These are phyloP conservation scores for Morphnarchus princeps DNA, from an alignment of 2,113 vertebrate genomes.

Conservation along the genomic window DNA sequence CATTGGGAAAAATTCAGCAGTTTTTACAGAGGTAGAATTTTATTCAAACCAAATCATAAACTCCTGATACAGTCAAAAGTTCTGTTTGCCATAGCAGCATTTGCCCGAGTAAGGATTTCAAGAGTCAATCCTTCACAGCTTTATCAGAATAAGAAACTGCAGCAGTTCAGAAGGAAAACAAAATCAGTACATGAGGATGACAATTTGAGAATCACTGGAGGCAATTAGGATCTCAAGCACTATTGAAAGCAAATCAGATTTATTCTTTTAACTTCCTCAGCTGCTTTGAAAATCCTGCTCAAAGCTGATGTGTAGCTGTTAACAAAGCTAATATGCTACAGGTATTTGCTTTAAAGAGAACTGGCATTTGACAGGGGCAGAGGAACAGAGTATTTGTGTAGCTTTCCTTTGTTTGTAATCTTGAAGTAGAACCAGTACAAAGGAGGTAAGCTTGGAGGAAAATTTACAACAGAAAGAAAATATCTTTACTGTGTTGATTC, in stretches of 20 bases:
- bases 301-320: neutral
- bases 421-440: neutral
- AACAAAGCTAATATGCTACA: neutral
- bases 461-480: neutral
- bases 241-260: neutral
- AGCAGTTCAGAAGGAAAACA: neutral
- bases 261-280: neutral
- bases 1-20: neutral
- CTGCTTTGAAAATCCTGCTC: slow-evolving; percentile 2
- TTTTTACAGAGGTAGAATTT: neutral
- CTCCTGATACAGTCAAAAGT: neutral
- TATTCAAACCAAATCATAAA: neutral
- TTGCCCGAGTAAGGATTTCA: neutral
- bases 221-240: neutral
- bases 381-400: neutral
- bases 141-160: neutral
- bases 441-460: neutral
- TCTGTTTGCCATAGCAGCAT: neutral
- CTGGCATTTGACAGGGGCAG: neutral
- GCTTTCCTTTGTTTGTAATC: neutral
- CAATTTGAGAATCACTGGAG: neutral
- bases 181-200: neutral
- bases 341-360: neutral
- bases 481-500: neutral
- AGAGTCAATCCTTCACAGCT: neutral